Evolutionary conservation across 2,888 invertebrate species (phyloP).

Genomic region (Sinotaia quadrata): DNA sequence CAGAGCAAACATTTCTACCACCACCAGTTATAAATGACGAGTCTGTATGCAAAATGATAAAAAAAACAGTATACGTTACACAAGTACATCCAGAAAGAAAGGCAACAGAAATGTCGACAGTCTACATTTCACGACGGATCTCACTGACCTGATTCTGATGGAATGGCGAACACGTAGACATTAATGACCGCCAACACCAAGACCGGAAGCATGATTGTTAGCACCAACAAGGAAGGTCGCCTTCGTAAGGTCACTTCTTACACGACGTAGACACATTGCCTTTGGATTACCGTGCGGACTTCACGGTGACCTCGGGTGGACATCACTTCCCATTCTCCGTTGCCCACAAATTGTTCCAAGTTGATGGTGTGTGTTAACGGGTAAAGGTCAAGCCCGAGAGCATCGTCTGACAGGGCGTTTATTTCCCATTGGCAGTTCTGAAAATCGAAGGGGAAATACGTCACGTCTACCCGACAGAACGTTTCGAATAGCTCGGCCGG

Average conservation of each 20-base stretch:
- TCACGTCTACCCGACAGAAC: slow-evolving; percentile 19
- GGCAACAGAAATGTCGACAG: too few relatives aligned
- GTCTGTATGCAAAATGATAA: too few relatives aligned
- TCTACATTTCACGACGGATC: too few relatives aligned
- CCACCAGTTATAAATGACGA: too few relatives aligned
- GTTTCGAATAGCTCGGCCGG: slow-evolving; percentile 22
- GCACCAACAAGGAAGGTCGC: slow-evolving; percentile 12
- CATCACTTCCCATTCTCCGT: slow-evolving; percentile 22
- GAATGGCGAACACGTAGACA: slow-evolving; percentile 22
- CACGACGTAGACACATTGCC: too few relatives aligned
- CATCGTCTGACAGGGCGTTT: slow-evolving; percentile 2
- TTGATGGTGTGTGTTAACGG: not conserved
- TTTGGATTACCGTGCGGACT: too few relatives aligned
- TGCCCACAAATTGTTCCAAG: not conserved
- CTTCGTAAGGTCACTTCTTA: slow-evolving; percentile 16
- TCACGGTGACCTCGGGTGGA: not conserved
- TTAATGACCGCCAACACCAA: slow-evolving; percentile 14
- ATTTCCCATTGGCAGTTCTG: slow-evolving; percentile 9
- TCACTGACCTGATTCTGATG: slow-evolving; percentile 28
- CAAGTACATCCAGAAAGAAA: too few relatives aligned
- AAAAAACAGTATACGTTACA: too few relatives aligned
- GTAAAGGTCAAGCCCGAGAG: not conserved
- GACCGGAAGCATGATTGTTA: slow-evolving; percentile 20
- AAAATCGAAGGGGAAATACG: slow-evolving; percentile 19
- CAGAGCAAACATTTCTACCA: too few relatives aligned